phyloP scores from a whole-genome alignment of 2,113 vertebrate species.

The Microcebus ravelobensis region DNA sequence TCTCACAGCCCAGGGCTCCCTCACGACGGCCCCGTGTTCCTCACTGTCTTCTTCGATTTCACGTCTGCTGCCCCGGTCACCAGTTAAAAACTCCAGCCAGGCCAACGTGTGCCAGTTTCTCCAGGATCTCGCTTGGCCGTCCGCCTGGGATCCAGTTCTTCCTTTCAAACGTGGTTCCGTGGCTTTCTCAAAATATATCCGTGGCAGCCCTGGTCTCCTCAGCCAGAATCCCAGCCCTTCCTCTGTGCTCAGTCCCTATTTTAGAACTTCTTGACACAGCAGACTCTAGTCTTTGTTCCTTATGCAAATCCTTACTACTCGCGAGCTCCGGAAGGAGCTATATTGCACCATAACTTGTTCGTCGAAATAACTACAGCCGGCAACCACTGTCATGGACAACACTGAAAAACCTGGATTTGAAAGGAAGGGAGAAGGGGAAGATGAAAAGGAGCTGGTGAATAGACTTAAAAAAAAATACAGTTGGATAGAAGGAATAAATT shows the following conservation, averaged over 20 bases:
- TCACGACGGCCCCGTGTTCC: too few relatives aligned
- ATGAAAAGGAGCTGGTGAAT: too few relatives aligned
- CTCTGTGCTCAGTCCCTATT: neutral
- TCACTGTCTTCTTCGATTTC: neutral
- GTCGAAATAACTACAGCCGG: too few relatives aligned
- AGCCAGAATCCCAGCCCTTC: neutral
- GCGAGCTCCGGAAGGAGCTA: too few relatives aligned
- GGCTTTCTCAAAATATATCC: neutral
- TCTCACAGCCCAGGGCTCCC: neutral
- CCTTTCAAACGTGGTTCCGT: neutral
- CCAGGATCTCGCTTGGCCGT: rapidly evolving
- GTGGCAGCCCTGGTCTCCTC: neutral
- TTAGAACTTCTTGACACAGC: neutral
- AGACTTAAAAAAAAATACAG: too few relatives aligned
- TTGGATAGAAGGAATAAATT: too few relatives aligned
- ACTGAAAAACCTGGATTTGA: neutral
- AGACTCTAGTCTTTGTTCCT: neutral
- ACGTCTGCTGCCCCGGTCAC: neutral
- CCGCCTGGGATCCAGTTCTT: neutral
- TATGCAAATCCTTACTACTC: neutral
- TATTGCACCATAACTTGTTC: too few relatives aligned
- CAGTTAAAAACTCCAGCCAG: neutral
- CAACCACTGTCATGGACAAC: neutral
- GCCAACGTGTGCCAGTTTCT: neutral
- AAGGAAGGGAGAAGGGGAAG: too few relatives aligned